These are phyloP conservation scores for Cacatua alba DNA, from an alignment of 2,113 vertebrate species.

Conservation along the genomic window DNA sequence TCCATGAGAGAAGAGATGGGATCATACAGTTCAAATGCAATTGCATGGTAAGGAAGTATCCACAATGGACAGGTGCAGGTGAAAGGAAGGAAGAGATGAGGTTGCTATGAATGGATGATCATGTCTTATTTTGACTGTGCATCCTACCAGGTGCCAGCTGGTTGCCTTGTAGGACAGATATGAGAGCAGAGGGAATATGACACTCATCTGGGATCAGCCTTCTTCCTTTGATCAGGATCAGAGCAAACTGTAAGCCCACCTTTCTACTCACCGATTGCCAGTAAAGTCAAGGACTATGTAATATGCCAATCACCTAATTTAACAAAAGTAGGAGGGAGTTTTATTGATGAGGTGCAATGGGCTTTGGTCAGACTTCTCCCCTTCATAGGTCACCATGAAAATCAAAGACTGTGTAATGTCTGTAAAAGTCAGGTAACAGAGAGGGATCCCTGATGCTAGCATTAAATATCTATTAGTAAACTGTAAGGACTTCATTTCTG, in stretches of 20 bases:
- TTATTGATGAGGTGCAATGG: neutral
- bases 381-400: neutral
- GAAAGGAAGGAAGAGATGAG: neutral
- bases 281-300: neutral
- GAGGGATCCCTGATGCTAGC: neutral
- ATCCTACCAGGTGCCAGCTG: neutral
- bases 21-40: neutral
- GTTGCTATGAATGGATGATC: neutral
- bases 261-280: neutral
- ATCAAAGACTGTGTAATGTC: neutral
- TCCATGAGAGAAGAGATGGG: neutral
- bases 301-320: neutral
- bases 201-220: accelerated
- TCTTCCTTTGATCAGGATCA: neutral
- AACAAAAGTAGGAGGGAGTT: neutral
- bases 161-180: neutral
- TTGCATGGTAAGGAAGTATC: neutral
- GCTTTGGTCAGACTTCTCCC: neutral
- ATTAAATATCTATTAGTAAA: neutral
- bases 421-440: neutral
- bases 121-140: neutral
- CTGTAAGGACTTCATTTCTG: neutral
- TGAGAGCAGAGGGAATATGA: neutral
- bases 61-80: neutral
- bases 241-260: neutral